Percentiles rank a stretch among this genome's conserved stretches.
Conservation (phyloP, 1,140 invertebrate genomes). For the Pteromalus puparum region DNA sequence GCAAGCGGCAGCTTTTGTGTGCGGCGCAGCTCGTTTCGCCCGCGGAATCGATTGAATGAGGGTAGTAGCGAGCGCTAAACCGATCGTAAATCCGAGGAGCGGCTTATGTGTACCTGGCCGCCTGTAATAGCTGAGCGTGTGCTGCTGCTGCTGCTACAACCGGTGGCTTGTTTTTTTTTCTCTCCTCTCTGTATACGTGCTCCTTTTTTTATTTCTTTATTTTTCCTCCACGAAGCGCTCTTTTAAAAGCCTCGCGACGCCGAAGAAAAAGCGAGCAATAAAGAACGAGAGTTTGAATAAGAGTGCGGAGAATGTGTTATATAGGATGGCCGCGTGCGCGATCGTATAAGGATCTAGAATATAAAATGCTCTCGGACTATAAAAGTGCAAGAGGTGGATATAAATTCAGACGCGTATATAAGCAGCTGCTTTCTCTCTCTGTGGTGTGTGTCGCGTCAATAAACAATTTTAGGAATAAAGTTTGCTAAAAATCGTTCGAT, state of each 20-base stretch:
- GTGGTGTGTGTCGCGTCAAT: not conserved
- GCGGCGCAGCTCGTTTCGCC: slow-evolving; percentile 15
- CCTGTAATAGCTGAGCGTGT: slow-evolving; percentile 17
- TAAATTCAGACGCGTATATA: not conserved
- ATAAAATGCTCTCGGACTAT: not conserved
- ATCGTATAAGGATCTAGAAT: slow-evolving; percentile 1
- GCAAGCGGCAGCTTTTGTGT: not conserved
- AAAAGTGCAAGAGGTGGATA: not conserved
- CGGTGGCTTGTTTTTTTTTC: slow-evolving; percentile 25
- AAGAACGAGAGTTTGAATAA: slow-evolving; percentile 14
- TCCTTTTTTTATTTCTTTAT: slow-evolving; percentile 24
- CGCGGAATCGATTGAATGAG: slow-evolving; percentile 58
- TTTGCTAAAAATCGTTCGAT: slow-evolving; percentile 16
- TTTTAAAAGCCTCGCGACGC: not conserved
- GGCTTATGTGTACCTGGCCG: slow-evolving; percentile 41
- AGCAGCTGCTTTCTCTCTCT: not conserved
- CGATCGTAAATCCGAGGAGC: slow-evolving; percentile 65
- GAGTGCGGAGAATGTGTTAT: not conserved
- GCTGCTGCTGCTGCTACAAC: slow-evolving; percentile 27
- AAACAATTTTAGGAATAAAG: not conserved
- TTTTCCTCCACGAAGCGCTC: not conserved
- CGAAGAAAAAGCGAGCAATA: slow-evolving; percentile 12
- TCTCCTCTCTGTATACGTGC: not conserved
- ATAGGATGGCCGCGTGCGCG: not conserved
- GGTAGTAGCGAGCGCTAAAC: slow-evolving; percentile 53